phyloP scores from a whole-genome alignment of 2,113 vertebrate genomes.

The Perccottus glenii region DNA sequence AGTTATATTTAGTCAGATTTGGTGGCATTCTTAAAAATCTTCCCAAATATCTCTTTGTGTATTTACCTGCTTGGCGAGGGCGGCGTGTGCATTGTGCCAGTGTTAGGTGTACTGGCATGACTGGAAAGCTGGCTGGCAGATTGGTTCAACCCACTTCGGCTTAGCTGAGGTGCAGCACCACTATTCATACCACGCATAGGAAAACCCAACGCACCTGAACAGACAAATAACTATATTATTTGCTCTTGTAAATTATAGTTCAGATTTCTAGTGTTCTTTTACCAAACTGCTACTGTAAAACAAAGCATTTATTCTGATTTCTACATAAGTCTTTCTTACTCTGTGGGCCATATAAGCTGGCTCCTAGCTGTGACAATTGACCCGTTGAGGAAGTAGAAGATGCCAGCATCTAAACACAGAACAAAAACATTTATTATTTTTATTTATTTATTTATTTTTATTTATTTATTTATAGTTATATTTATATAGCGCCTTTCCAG shows the following conservation, averaged over 20 bases:
- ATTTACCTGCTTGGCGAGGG: slow-evolving; percentile 96
- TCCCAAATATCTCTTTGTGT: slow-evolving; percentile 2
- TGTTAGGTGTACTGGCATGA: slow-evolving; percentile 93
- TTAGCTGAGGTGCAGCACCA: slow-evolving; percentile 92
- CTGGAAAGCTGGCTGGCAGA: slow-evolving; percentile 95
- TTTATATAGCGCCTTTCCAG: too few species aligned
- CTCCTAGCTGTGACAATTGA: slow-evolving; percentile 99
- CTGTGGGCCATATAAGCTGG: slow-evolving; percentile 99
- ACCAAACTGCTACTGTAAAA: too few species aligned
- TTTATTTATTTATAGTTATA: too few species aligned
- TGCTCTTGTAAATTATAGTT: too few species aligned
- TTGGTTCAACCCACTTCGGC: slow-evolving; percentile 89
- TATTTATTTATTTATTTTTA: too few species aligned
- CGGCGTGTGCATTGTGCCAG: slow-evolving; percentile 97
- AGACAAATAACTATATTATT: not conserved
- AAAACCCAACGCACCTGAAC: slow-evolving; percentile 94
- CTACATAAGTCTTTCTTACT: slow-evolving; percentile 82
- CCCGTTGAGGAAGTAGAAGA: slow-evolving; percentile 95
- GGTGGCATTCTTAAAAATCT: not conserved
- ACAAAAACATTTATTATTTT: slow-evolving; percentile 15
- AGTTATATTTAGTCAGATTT: not conserved
- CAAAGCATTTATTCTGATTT: not conserved
- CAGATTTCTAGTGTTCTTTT: too few species aligned
- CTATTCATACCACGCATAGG: slow-evolving; percentile 97
- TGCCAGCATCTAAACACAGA: slow-evolving; percentile 86